Base-by-base conservation (phyloP, 2,888 invertebrate genomes). In the Cephus sareptanus region DNA sequence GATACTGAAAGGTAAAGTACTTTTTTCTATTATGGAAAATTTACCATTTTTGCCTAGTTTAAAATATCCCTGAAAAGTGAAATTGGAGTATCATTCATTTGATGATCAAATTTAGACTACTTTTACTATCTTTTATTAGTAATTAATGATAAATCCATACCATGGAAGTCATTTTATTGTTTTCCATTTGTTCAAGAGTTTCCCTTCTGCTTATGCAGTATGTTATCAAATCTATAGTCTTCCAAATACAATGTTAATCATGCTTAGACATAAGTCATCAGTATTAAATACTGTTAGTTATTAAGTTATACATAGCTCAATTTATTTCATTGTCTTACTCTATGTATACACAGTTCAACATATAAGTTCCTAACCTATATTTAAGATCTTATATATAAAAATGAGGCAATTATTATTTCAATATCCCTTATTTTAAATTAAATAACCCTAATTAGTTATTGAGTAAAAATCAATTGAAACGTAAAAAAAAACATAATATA, bases 1-100 rank as follows among this genome's bases (percentile, higher is more conserved):
- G 40, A 75, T 70, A 68, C 75, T 70, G 77, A 77, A 40, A 77
- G 77, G 77, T 77, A 77, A 75, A 75, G 75, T 77, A 77, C 37
- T 75, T 75, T 23, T 56, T 56, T 23, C 2, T 56, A 23, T 56
- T 56, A 23, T 56, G 1, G 9, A 56, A 56, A 56, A 56, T 56
- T 23, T 56, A 23, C 56, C 56, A 56, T 56, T 56, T 56, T 3
- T 23, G 9, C 15, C 23, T 15, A 56, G 23, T 23, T 56, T 56
- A 56, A 56, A 56, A 56, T 9, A 56, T 56, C 56, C 56, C 23
- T 23, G 9, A 56, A 56, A 56, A 23, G 56, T 23, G 1, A 56
- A 56, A 56, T 56, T 23, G 56, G 23, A 56, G 23, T 56, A 23
- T 56, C 23, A 56, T 23, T 56, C 9, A 56, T 56, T 56, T 23